Evolutionary conservation across 2,797 vertebrate species (phyloP), one percentile per base, ranked within the genome.

Genomic region (Amniataba percoides): DNA sequence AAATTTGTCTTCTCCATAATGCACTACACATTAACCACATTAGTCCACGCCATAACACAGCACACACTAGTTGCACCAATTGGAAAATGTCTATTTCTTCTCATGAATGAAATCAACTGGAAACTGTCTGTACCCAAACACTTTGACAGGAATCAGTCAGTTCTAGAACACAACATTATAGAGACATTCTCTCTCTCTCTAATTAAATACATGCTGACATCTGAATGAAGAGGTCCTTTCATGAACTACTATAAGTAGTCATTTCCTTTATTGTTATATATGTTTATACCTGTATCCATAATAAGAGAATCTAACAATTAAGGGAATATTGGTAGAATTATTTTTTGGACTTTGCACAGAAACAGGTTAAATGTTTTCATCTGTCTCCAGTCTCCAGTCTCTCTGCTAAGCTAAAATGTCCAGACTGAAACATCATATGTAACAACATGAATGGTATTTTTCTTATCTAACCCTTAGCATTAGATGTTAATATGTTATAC

Each of bases 1-100:
- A 69, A 87, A 81, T 82, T 53, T 80, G 59, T 77, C 68, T 58
- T 55, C 39, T 40, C 52, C 57, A 61, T 56, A 59, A 73, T 57
- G 23, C 52, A 34, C 64, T 55, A 43, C 73, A 65, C 59, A 75
- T 62, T 56, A 76, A 72, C 58, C 61, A 67, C n/a, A 73, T 78
- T 52, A 71, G 16, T 68, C 25, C 52, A 53, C 11, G 7, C 21
- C n/a, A 27, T 66, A 39, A 27, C 42, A 42, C 53, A 40, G 45
- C 40, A 60, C 45, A 52, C 36, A 46, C 27, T 40, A 40, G 58
- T 53, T 19, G 61, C 60, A 74, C 34, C 9, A 21, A 18, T n/a
- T 0, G 15, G 2, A 23, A 48, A 60, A 27, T 56, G 19, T 52
- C 19, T 71, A 42, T 18, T 60, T 64, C 34, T 9, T 36, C 36